A percentile compares a stretch with the other conserved stretches of the same genome.
Conservation (phyloP, 1,140 invertebrate species). For the Ostrea denselamellosa region DNA sequence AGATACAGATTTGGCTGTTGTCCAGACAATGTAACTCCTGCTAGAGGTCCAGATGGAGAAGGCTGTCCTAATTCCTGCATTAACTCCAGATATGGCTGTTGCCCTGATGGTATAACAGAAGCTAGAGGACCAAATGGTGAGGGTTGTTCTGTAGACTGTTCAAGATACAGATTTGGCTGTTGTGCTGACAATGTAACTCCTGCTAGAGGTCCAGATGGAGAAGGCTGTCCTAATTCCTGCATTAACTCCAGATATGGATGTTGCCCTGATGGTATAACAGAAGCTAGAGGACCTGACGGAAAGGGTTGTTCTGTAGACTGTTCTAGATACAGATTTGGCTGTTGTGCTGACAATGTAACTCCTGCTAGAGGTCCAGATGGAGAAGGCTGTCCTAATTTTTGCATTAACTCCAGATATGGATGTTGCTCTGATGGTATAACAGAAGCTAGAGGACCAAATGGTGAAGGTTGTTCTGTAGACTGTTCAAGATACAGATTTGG, state of each 20-base stretch:
- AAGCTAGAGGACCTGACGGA: slow-evolving; percentile 9
- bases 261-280: not conserved
- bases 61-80: not conserved
- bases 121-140: not conserved
- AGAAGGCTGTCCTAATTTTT: not conserved
- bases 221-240: not conserved
- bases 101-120: not conserved
- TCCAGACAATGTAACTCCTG: slow-evolving; percentile 54
- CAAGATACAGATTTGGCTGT: not conserved
- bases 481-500: slow-evolving; percentile 42
- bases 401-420: not conserved
- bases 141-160: not conserved
- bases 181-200: not conserved
- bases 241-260: not conserved
- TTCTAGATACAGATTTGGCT: not conserved
- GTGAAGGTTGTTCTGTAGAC: slow-evolving; percentile 62
- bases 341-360: not conserved
- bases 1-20: slow-evolving; percentile 40
- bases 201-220: not conserved
- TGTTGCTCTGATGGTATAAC: slow-evolving; percentile 55
- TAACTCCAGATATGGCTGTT: not conserved
- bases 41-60: not conserved
- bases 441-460: slow-evolving; percentile 65
- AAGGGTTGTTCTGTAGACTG: not conserved
- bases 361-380: not conserved